These are phyloP conservation scores for Microcebus tavaratra DNA, from an alignment of 2,113 vertebrate species.

Conservation along the genomic window DNA sequence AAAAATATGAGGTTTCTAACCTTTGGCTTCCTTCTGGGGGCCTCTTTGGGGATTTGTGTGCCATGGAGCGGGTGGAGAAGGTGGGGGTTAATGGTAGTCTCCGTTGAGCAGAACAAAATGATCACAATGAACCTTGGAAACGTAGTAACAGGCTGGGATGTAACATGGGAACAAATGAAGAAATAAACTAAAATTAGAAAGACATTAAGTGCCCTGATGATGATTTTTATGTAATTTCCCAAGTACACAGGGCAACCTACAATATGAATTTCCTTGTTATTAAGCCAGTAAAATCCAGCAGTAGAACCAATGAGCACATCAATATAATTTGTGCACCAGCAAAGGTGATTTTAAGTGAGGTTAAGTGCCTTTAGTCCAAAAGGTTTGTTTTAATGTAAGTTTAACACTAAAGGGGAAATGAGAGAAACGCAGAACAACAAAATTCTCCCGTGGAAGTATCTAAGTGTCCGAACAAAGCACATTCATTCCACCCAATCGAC, in stretches of 20 bases:
- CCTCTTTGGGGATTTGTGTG: not conserved
- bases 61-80: not conserved
- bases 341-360: constrained; percentile 52
- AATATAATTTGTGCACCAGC: constrained; percentile 17
- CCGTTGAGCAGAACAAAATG: not conserved
- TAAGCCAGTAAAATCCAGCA: constrained; percentile 45
- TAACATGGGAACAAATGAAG: constrained; percentile 44
- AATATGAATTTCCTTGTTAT: constrained; percentile 61
- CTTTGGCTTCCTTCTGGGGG: not conserved
- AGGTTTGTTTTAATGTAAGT: constrained; percentile 48
- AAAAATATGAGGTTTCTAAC: not conserved
- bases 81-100: not conserved
- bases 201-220: constrained; percentile 45
- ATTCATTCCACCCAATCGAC: not conserved
- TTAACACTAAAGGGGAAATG: not conserved
- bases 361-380: constrained; percentile 52
- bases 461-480: not conserved
- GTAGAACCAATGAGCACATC: constrained; percentile 15
- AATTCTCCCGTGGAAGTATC: not conserved
- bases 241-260: constrained; percentile 52
- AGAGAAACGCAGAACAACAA: not conserved
- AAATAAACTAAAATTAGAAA: constrained; percentile 77
- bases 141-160: not conserved
- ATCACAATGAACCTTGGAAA: not conserved
- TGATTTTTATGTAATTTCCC: constrained; percentile 71